Evolutionary conservation across 2,888 invertebrate genomes (phyloP), one percentile per base, ranked within the genome.

Genomic region (Drosophila cognata): DNA sequence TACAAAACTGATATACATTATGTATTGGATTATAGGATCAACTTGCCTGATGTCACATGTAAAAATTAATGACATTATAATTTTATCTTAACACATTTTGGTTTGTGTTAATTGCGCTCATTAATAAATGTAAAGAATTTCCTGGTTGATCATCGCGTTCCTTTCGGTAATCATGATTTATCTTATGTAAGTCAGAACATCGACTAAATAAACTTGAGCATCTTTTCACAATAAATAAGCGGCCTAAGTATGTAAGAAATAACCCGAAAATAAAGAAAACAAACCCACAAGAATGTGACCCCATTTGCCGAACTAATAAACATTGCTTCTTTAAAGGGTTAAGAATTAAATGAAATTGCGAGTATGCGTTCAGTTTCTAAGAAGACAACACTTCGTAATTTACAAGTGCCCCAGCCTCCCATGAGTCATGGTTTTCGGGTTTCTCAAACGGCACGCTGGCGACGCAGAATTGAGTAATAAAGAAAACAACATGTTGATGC

Each of bases 391-490:
- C 52, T 73, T 70, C 68, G 63, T 63, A 56, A 67, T 55, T 71
- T 62, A 59, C 66, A 72, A 72, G 65, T 56, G 52, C 53, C 38
- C 28, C 70, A 76, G 67, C 65, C 68, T 66, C 68, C 71, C 33
- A 28, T 87, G 85, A 87, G 72, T 87, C 85, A 85, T 84, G 72
- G 58, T 21, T 64, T 71, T 71, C 60, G 80, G 65, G 73, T 77
- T 82, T 79, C 84, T 74, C 60, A 53, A 58, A 66, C 46, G 43
- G 41, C 46, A 51, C 33, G 36, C 48, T 13, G 56, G 33, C 48
- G 76, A 57, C 57, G 48, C 50, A 64, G 65, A 75, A 68, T 73
- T 66, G 65, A 78, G 76, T 51, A 63, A 78, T 73, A 52, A 72
- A 56, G 38, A 71, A 57, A 29, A 64, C 62, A 43, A 46, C n/a